These are phyloP conservation scores for Gyps fulvus DNA, from an alignment of 2,113 vertebrate species.

Conservation along the genomic window DNA sequence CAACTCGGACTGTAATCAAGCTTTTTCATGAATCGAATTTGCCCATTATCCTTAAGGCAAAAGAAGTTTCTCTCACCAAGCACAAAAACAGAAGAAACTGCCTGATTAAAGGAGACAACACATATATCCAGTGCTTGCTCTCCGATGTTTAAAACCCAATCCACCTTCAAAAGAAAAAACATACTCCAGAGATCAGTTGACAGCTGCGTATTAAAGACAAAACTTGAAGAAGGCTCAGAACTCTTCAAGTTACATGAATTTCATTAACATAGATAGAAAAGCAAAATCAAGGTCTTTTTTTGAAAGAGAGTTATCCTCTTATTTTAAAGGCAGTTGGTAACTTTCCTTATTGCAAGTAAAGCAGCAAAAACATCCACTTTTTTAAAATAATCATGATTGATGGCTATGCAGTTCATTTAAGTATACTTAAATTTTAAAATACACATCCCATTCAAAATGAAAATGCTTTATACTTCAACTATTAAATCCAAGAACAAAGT, in stretches of 20 bases:
- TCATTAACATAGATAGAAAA: neutral
- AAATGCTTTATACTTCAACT: neutral
- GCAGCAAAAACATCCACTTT: neutral
- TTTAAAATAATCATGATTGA: neutral
- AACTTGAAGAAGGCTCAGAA: neutral
- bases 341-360: neutral
- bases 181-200: neutral
- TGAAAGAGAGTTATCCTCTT: neutral
- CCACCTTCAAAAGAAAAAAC: constrained; percentile 77
- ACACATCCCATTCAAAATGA: neutral
- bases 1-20: constrained; percentile 93
- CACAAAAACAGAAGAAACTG: constrained; percentile 84
- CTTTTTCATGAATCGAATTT: constrained; percentile 98
- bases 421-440: neutral
- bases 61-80: constrained; percentile 95
- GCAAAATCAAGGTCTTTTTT: neutral
- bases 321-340: neutral
- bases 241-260: neutral
- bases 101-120: constrained; percentile 80
- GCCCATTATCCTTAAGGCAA: constrained; percentile 93
- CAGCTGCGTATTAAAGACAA: neutral
- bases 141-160: constrained; percentile 92
- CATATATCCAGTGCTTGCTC: constrained; percentile 90
- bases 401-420: neutral
- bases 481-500: neutral